Evolutionary conservation across 1,140 invertebrate species (phyloP).

Genomic region (Drosophila teissieri): DNA sequence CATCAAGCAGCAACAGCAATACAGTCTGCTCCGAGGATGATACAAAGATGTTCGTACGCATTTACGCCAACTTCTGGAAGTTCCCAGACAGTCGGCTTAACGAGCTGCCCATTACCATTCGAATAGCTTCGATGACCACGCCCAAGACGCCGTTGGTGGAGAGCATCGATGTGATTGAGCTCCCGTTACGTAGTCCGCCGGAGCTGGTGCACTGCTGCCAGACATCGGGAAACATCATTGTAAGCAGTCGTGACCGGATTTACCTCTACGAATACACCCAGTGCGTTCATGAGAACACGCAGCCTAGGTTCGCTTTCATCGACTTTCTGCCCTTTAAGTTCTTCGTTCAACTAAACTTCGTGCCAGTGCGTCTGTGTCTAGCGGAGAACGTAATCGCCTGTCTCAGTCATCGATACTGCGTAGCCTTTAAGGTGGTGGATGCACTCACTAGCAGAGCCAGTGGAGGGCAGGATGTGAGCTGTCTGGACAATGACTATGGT

Average conservation of each 20-base stretch:
- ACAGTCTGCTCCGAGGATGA: constrained; percentile 77
- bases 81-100: constrained; percentile 76
- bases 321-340: constrained; percentile 83
- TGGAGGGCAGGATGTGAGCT: constrained; percentile 47
- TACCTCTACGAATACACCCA: constrained; percentile 81
- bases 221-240: constrained; percentile 78
- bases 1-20: constrained; percentile 78
- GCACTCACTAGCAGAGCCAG: constrained; percentile 52
- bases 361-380: constrained; percentile 68
- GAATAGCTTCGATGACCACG: constrained; percentile 82
- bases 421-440: constrained; percentile 80
- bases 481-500: constrained; percentile 72
- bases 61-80: constrained; percentile 83
- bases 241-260: constrained; percentile 79
- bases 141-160: constrained; percentile 78
- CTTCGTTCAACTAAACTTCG: constrained; percentile 79
- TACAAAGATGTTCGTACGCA: constrained; percentile 81
- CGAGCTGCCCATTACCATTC: constrained; percentile 79
- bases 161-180: constrained; percentile 80
- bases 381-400: constrained; percentile 82
- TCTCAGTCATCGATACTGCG: constrained; percentile 77
- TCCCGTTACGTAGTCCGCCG: constrained; percentile 76
- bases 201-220: constrained; percentile 81
- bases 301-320: constrained; percentile 78
- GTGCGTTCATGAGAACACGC: constrained; percentile 79